A percentile compares a stretch with the other conserved stretches of the same genome.
phyloP scores from a whole-genome alignment of 2,888 invertebrate genomes.

The Synanthedon myopaeformis region DNA sequence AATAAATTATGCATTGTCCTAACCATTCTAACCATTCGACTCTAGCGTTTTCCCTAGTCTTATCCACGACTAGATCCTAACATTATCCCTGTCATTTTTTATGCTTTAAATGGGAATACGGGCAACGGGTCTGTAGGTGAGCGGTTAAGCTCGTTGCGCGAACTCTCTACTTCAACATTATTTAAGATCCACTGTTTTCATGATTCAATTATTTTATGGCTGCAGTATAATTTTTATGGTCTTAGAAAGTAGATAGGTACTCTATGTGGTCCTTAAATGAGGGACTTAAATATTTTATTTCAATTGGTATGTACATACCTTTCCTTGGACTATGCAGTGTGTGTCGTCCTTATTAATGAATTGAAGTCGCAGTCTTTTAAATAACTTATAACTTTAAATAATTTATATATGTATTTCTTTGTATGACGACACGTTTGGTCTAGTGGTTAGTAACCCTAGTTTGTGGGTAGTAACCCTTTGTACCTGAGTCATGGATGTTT shows the following conservation, averaged over 20 bases:
- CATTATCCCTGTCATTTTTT: constrained; percentile 62
- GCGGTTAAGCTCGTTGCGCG: constrained; percentile 11
- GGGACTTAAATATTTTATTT: neutral
- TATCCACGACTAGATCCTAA: constrained; percentile 48
- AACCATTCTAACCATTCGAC: constrained; percentile 10
- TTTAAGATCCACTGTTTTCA: neutral
- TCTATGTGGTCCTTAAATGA: too few relatives aligned
- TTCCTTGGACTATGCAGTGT: neutral
- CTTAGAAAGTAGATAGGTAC: too few relatives aligned
- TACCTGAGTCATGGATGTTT: too few relatives aligned
- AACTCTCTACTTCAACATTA: neutral
- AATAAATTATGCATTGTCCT: too few relatives aligned
- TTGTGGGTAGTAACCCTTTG: too few relatives aligned
- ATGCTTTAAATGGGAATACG: constrained; percentile 59
- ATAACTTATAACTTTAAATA: too few relatives aligned
- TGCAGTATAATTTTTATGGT: too few relatives aligned
- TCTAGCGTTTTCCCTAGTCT: constrained; percentile 25
- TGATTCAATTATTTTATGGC: neutral
- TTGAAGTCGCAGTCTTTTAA: too few relatives aligned
- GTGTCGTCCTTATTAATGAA: too few relatives aligned
- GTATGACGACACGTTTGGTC: too few relatives aligned
- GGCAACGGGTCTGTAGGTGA: constrained; percentile 70
- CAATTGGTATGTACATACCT: neutral
- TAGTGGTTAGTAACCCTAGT: too few relatives aligned
- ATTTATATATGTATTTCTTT: too few relatives aligned